Evolutionary conservation across 2,888 invertebrate species (phyloP).

Genomic region (Drosophila borealis): DNA sequence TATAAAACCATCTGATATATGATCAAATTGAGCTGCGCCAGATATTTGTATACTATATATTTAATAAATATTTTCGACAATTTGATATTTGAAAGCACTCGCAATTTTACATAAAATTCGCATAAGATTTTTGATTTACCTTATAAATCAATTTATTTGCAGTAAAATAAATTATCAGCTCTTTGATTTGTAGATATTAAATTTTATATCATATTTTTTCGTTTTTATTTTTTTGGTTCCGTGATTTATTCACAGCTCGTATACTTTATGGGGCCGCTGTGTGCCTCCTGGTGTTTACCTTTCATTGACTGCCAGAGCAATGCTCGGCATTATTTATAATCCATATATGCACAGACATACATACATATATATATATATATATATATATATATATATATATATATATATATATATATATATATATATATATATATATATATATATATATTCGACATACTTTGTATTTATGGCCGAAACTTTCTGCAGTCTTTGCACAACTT

Average conservation of each 20-base stretch:
- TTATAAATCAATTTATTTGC: constrained; percentile 67
- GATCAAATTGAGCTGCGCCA: too few relatives aligned
- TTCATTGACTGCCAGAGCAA: constrained; percentile 40
- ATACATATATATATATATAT: constrained; percentile 3
- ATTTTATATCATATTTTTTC: constrained; percentile 39
- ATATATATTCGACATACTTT: not conserved
- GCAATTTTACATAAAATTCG: constrained; percentile 48
- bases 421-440: constrained; percentile 3
- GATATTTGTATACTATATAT: too few relatives aligned
- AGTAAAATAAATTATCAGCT: constrained; percentile 34
- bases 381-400: constrained; percentile 1
- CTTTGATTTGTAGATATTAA: constrained; percentile 58
- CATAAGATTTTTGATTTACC: constrained; percentile 28
- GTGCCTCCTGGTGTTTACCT: constrained; percentile 45
- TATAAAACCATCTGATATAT: too few relatives aligned
- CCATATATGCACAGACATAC: constrained; percentile 5
- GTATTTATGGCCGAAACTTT: constrained; percentile 26
- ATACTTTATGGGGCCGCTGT: constrained; percentile 37
- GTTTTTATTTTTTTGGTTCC: constrained; percentile 15
- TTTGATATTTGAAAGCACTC: constrained; percentile 18
- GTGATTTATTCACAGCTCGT: constrained; percentile 50
- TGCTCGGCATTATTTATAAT: constrained; percentile 41
- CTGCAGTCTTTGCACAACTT: constrained; percentile 15
- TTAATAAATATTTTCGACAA: constrained; percentile 12
- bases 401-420: not conserved